Percentiles rank a stretch among this genome's conserved stretches.
Conservation (phyloP, 2,888 invertebrate species). For the Epicampocera succincta region DNA sequence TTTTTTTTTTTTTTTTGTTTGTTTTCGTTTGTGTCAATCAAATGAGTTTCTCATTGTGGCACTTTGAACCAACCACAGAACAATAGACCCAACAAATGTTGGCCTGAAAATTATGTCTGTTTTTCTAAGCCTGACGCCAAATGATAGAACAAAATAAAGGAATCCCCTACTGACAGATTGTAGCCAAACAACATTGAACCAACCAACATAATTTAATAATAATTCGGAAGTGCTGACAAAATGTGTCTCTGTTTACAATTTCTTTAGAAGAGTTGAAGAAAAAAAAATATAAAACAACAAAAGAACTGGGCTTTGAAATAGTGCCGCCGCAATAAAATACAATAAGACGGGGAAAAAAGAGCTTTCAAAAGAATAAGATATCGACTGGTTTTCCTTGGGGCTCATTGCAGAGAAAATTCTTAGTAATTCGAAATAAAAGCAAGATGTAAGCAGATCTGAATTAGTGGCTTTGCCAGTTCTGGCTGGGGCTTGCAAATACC, state of each 20-base stretch:
- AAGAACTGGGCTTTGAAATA: conserved; percentile 49
- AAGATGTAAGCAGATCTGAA: background rate
- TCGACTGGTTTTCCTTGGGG: no score
- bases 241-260: conserved; percentile 61
- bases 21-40: no score
- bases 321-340: conserved; percentile 49
- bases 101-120: conserved; percentile 15
- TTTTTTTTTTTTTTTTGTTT: conserved; percentile 47
- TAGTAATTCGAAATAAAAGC: no score
- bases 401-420: no score
- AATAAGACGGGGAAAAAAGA: background rate
- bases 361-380: background rate
- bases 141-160: conserved; percentile 4
- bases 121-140: conserved; percentile 27
- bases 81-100: conserved; percentile 22
- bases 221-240: conserved; percentile 69
- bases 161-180: conserved; percentile 12
- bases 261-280: conserved; percentile 12
- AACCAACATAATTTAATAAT: conserved; percentile 64
- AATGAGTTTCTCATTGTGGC: conserved; percentile 9
- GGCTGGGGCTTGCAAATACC: background rate
- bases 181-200: conserved; percentile 34
- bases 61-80: background rate
- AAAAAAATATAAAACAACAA: conserved; percentile 3
- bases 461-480: background rate